Evolutionary conservation across 2,113 vertebrate genomes (phyloP).

Genomic region (Eolophus roseicapilla): DNA sequence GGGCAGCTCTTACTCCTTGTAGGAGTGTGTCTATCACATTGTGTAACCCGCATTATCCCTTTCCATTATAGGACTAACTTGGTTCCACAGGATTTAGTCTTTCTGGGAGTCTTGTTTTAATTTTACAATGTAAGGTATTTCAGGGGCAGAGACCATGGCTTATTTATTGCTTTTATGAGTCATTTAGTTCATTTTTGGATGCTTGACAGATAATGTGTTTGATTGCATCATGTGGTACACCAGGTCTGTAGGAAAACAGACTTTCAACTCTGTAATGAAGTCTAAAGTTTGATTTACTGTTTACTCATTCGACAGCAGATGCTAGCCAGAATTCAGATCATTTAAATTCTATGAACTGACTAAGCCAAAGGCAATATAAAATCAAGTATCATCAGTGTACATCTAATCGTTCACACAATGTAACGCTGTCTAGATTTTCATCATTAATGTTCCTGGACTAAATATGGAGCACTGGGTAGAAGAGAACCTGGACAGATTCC

Average conservation of each 20-base stretch:
- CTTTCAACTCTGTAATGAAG: conserved; percentile 26
- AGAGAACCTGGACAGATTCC: conserved; percentile 65
- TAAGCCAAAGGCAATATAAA: conserved; percentile 73
- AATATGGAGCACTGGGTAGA: conserved; percentile 19
- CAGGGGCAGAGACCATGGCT: background rate
- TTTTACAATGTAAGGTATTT: background rate
- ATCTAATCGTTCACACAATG: conserved; percentile 70
- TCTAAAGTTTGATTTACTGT: conserved; percentile 56
- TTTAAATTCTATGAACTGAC: conserved; percentile 37
- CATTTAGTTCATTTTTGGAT: conserved; percentile 33
- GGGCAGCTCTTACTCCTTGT: background rate
- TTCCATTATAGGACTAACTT: background rate
- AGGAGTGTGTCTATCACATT: rapidly evolving
- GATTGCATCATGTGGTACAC: conserved; percentile 48
- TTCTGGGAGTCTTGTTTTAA: background rate
- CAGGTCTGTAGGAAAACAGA: conserved; percentile 37
- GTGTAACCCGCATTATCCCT: background rate
- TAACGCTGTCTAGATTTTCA: conserved; percentile 75
- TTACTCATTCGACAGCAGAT: conserved; percentile 37
- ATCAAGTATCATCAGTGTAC: conserved; percentile 27
- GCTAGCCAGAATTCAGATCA: conserved; percentile 50
- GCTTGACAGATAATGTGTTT: conserved; percentile 35
- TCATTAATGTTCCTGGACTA: conserved; percentile 68
- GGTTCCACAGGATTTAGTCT: background rate
- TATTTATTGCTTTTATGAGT: conserved; percentile 49